These are phyloP conservation scores for Temnothorax curvispinosus DNA, from an alignment of 1,140 invertebrate genomes.

Conservation along the genomic window DNA sequence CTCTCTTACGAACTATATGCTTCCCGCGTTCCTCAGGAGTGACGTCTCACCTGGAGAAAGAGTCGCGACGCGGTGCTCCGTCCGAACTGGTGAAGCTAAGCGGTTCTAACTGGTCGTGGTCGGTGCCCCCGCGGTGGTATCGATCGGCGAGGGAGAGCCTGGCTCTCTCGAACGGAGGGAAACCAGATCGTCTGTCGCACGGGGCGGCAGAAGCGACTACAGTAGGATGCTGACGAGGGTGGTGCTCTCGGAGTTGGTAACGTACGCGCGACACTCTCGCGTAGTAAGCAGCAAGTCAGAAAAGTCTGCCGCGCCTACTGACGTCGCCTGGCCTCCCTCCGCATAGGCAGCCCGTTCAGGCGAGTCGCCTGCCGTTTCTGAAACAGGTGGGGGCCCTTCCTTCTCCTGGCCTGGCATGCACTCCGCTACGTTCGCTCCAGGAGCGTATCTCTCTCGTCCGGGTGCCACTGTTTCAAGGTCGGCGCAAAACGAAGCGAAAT, in stretches of 20 bases:
- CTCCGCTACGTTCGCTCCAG: constrained; percentile 72
- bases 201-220: constrained; percentile 8
- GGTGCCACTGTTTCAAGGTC: constrained; percentile 9
- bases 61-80: constrained; percentile 13
- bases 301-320: constrained; percentile 82
- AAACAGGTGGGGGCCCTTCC: constrained; percentile 81
- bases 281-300: constrained; percentile 76
- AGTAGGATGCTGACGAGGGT: constrained; percentile 22
- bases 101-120: constrained; percentile 25
- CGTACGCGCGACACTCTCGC: constrained; percentile 39
- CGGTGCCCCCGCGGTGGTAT: constrained; percentile 40
- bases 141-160: constrained; percentile 42
- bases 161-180: neutral
- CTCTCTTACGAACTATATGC: neutral
- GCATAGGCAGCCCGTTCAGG: constrained; percentile 70
- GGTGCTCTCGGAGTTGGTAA: constrained; percentile 17
- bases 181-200: constrained; percentile 16
- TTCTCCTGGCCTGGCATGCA: constrained; percentile 71
- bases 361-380: constrained; percentile 57
- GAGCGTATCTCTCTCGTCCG: constrained; percentile 34
- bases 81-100: constrained; percentile 10
- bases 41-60: constrained; percentile 43
- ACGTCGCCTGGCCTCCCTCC: constrained; percentile 77
- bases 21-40: neutral
- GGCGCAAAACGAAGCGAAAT: neutral